Conservation (phyloP, 2,113 vertebrate species). For the Deroptyus accipitrinus region DNA sequence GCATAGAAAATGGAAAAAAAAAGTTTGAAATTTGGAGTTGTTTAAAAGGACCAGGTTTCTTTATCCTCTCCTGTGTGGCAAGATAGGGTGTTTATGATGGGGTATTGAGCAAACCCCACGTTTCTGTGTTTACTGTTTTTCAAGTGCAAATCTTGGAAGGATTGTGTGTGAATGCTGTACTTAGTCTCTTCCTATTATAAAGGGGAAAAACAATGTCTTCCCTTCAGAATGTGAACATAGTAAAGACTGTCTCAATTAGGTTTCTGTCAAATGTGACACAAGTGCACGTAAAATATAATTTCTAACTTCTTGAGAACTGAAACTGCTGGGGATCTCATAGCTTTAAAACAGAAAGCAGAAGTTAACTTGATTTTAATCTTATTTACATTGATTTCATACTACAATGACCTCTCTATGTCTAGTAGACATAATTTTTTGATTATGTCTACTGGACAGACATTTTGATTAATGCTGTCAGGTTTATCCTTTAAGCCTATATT, state of each 20-base stretch:
- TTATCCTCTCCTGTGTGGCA: not conserved
- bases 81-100: not conserved
- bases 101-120: not conserved
- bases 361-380: not conserved
- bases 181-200: not conserved
- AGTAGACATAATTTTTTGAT: not conserved
- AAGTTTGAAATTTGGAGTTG: not conserved
- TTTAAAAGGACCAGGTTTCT: not conserved
- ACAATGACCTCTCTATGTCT: not conserved
- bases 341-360: slow-evolving; percentile 48
- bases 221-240: not conserved
- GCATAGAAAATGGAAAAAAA: not conserved
- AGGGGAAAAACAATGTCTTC: not conserved
- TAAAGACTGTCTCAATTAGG: not conserved
- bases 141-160: not conserved
- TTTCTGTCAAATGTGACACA: not conserved
- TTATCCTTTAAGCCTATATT: not conserved
- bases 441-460: not conserved
- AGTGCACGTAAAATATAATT: not conserved
- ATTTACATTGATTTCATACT: slow-evolving; percentile 40
- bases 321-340: not conserved
- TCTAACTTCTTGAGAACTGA: not conserved
- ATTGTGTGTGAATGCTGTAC: not conserved
- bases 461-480: not conserved
- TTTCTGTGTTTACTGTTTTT: not conserved